A percentile compares a stretch with the other conserved stretches of the same genome.
Evolutionary conservation across 2,113 vertebrate genomes (phyloP).

Genomic region (Antechinus stuartii): DNA sequence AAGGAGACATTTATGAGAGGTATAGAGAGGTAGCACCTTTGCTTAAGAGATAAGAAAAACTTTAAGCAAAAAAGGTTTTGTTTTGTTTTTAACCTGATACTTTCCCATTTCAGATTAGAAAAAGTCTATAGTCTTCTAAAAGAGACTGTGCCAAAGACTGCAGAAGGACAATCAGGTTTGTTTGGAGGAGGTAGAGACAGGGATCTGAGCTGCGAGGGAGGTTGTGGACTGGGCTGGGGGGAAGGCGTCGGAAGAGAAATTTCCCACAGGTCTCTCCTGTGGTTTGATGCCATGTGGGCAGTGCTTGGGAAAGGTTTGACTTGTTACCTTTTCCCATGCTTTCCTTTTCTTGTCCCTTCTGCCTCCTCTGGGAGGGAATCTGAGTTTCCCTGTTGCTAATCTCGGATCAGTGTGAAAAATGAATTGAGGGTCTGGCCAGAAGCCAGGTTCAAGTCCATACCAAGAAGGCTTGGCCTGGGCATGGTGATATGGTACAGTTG

Average conservation of each 20-base stretch:
- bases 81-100: background rate
- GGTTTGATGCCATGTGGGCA: background rate
- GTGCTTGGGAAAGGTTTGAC: background rate
- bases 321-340: background rate
- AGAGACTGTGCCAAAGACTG: conserved; percentile 93
- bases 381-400: background rate
- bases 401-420: background rate
- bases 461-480: background rate
- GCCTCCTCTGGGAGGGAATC: background rate
- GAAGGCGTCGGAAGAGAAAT: too few species aligned
- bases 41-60: background rate
- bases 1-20: background rate
- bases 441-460: background rate
- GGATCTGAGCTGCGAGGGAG: background rate
- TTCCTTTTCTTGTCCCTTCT: background rate
- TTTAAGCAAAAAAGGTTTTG: background rate
- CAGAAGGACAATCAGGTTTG: conserved; percentile 88
- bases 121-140: conserved; percentile 96
- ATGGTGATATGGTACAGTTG: too few species aligned
- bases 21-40: background rate
- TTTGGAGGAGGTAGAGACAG: conserved; percentile 5
- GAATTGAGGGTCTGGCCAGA: background rate
- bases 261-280: background rate
- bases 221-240: background rate
- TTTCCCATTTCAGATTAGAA: conserved; percentile 90